Percentiles rank a stretch among this genome's conserved stretches.
Conservation (phyloP, 2,113 vertebrate species). For the Danionella cerebrum region DNA sequence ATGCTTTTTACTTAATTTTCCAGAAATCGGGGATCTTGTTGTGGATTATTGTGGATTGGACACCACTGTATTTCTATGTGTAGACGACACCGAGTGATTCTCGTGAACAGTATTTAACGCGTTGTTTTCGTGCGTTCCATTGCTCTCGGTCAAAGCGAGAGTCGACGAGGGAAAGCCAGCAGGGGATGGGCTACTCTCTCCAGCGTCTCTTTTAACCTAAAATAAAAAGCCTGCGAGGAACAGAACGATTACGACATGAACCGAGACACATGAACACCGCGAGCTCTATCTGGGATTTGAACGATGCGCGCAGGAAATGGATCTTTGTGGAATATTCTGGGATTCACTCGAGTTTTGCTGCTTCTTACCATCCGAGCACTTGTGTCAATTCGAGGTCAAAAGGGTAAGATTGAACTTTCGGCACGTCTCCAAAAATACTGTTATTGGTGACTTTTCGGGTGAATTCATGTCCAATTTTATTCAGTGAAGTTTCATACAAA, state of each 20-base stretch:
- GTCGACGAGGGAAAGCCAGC: no score
- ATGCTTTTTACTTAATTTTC: no score
- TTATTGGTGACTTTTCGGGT: neutral
- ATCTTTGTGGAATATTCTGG: conserved; percentile 41
- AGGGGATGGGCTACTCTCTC: conserved; percentile 28
- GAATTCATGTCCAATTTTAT: neutral
- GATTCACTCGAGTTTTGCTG: conserved; percentile 41
- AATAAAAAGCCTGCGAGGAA: conserved; percentile 5
- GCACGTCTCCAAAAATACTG: neutral
- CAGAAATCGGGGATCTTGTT: no score
- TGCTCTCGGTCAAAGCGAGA: no score
- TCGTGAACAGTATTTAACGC: no score
- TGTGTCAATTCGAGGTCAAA: conserved; percentile 46
- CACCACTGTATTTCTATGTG: no score
- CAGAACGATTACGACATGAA: neutral
- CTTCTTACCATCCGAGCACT: conserved; percentile 34
- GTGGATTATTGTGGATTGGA: no score
- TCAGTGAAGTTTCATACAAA: neutral
- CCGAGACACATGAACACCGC: neutral
- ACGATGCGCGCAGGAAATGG: conserved; percentile 50
- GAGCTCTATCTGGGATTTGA: conserved; percentile 21
- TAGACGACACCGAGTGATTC: no score
- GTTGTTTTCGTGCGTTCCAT: neutral
- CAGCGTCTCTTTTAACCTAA: conserved; percentile 34
- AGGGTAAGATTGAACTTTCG: conserved; percentile 50